phyloP scores from a whole-genome alignment of 2,797 vertebrate genomes.

The Eurystomus glaucurus region DNA sequence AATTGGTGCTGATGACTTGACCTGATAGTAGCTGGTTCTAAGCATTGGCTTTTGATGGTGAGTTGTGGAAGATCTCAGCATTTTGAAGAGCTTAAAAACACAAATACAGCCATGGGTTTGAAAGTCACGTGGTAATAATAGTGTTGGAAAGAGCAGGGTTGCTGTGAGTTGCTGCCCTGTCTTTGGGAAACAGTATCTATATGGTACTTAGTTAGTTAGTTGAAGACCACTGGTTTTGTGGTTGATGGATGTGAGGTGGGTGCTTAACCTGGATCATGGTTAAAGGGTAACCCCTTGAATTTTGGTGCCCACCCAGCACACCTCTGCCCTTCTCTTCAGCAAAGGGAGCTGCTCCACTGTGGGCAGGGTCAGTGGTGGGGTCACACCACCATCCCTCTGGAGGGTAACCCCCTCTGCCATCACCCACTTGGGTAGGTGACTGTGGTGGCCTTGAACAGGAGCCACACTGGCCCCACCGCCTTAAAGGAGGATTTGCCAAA shows the following conservation, averaged over 20 bases:
- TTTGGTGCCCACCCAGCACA: not conserved
- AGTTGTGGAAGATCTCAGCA: not conserved
- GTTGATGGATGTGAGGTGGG: not conserved
- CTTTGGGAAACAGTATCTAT: not conserved
- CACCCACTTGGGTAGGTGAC: not conserved
- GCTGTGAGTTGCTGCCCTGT: not conserved
- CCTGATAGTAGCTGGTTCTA: not conserved
- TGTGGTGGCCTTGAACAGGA: not conserved
- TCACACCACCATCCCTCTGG: not conserved
- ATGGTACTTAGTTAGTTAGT: not conserved
- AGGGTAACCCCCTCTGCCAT: not conserved
- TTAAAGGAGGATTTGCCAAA: not conserved
- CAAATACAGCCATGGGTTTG: not conserved
- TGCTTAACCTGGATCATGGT: not conserved
- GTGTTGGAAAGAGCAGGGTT: not conserved
- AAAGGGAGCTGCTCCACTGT: not conserved
- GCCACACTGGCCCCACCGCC: rapidly evolving
- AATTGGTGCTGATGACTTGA: not conserved
- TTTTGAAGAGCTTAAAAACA: constrained; percentile 1
- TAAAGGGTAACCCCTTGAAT: not conserved
- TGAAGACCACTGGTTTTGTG: not conserved
- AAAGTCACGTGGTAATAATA: not conserved
- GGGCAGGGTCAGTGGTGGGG: not conserved
- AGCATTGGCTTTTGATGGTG: not conserved
- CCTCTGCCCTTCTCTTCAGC: not conserved